phyloP scores from a whole-genome alignment of 2,888 invertebrate species.

The Drosophila nr. fundita region DNA sequence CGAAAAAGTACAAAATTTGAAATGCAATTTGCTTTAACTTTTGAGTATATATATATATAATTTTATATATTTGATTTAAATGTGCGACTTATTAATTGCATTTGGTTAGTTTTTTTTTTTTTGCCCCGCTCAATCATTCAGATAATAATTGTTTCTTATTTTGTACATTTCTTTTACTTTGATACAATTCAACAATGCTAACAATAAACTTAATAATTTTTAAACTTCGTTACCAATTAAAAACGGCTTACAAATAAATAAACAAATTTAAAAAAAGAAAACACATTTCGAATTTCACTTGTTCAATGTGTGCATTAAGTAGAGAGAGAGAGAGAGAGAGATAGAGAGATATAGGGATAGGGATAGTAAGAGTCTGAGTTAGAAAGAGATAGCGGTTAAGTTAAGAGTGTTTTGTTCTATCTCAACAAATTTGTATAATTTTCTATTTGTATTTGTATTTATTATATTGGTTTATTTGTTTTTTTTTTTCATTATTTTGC shows the following conservation, averaged over 20 bases:
- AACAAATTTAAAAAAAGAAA: slow-evolving; percentile 32
- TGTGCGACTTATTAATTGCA: slow-evolving; percentile 39
- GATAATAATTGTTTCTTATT: slow-evolving; percentile 28
- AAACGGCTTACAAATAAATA: slow-evolving; percentile 53
- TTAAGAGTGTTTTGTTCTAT: slow-evolving; percentile 22
- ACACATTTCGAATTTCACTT: slow-evolving; percentile 49
- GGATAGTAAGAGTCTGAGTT: slow-evolving; percentile 9
- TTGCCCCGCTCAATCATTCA: slow-evolving; percentile 1
- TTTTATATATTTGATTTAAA: slow-evolving; percentile 36
- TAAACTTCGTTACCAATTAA: slow-evolving; percentile 48
- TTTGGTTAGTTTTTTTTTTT: slow-evolving; percentile 14
- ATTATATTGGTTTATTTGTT: slow-evolving; percentile 9
- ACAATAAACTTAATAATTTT: slow-evolving; percentile 67
- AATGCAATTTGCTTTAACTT: slow-evolving; percentile 35
- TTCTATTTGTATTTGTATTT: slow-evolving; percentile 27
- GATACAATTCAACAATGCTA: slow-evolving; percentile 53
- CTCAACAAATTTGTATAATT: slow-evolving; percentile 58
- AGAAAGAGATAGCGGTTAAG: slow-evolving; percentile 15
- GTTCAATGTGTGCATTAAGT: slow-evolving; percentile 29
- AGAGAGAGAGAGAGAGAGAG: slow-evolving; percentile 16
- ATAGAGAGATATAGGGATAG: slow-evolving; percentile 11
- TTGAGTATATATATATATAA: slow-evolving; percentile 26
- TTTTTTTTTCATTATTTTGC: background rate
- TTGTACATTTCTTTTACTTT: slow-evolving; percentile 41
- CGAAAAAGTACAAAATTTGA: slow-evolving; percentile 44